A percentile compares a stretch with the other conserved stretches of the same genome.
These are phyloP conservation scores for Sisyra nigra DNA, from an alignment of 2,888 invertebrate genomes.

Conservation along the genomic window DNA sequence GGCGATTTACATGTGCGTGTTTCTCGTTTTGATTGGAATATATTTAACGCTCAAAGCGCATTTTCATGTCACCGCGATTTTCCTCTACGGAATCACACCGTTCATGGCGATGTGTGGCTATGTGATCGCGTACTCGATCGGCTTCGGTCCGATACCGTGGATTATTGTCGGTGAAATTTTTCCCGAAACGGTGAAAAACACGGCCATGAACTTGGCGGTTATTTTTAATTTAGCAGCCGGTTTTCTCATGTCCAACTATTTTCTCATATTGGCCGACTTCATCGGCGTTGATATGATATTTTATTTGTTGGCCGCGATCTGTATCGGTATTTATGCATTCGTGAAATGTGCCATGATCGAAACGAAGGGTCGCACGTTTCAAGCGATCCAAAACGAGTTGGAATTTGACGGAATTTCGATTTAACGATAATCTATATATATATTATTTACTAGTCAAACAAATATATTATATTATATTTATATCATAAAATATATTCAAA, in stretches of 20 bases:
- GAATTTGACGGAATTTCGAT: too few relatives aligned
- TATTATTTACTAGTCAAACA: too few relatives aligned
- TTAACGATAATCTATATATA: too few relatives aligned
- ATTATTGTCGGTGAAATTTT: constrained; percentile 63
- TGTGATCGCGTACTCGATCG: constrained; percentile 60
- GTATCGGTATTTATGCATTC: constrained; percentile 42
- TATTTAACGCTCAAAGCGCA: constrained; percentile 34
- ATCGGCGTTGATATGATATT: constrained; percentile 46
- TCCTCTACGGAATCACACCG: constrained; percentile 49
- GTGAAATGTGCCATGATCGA: constrained; percentile 44
- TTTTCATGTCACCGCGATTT: constrained; percentile 19
- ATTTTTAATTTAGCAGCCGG: constrained; percentile 61
- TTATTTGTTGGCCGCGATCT: constrained; percentile 51
- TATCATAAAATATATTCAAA: too few relatives aligned
- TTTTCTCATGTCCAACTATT: constrained; percentile 57
- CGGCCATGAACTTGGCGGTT: constrained; percentile 56
- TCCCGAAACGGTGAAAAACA: constrained; percentile 54
- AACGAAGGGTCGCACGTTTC: constrained; percentile 16
- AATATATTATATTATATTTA: too few relatives aligned
- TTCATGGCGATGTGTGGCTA: constrained; percentile 51
- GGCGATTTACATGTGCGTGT: constrained; percentile 46
- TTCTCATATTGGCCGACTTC: constrained; percentile 31
- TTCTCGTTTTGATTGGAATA: constrained; percentile 45
- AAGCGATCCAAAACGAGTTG: constrained; percentile 13
- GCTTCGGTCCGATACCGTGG: constrained; percentile 73